phyloP scores from a whole-genome alignment of 1,140 invertebrate species.

The Littorina saxatilis region DNA sequence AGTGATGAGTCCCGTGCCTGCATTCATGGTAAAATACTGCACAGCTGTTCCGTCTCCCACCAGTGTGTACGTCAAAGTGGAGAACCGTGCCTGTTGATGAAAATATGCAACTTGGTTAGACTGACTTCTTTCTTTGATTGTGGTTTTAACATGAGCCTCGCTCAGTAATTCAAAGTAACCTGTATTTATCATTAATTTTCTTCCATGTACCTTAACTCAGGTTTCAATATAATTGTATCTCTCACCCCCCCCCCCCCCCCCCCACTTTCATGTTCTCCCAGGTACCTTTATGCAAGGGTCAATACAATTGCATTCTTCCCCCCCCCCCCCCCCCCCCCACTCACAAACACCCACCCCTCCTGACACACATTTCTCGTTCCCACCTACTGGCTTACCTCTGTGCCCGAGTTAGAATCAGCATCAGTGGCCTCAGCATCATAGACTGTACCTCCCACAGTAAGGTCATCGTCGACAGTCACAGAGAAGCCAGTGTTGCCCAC shows the following conservation, averaged over 20 bases:
- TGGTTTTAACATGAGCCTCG: too few relatives aligned
- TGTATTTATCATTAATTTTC: too few relatives aligned
- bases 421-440: constrained; percentile 43
- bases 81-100: constrained; percentile 17
- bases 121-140: too few relatives aligned
- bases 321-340: constrained; percentile 8
- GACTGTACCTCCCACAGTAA: constrained; percentile 31
- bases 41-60: background rate
- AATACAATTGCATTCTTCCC: too few relatives aligned
- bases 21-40: constrained; percentile 17
- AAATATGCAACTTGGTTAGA: too few relatives aligned
- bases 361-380: too few relatives aligned
- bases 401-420: constrained; percentile 10
- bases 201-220: too few relatives aligned
- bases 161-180: too few relatives aligned
- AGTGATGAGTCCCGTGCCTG: constrained; percentile 3
- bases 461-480: constrained; percentile 39
- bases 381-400: background rate
- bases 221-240: too few relatives aligned
- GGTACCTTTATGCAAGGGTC: too few relatives aligned
- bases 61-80: constrained; percentile 14
- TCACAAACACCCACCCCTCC: background rate
- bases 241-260: too few relatives aligned
- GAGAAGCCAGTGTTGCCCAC: constrained; percentile 19
- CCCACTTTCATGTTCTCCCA: too few relatives aligned